A percentile compares a stretch with the other conserved stretches of the same genome.
Evolutionary conservation across 1,140 invertebrate species (phyloP).

Genomic region (Macrobrachium nipponense): DNA sequence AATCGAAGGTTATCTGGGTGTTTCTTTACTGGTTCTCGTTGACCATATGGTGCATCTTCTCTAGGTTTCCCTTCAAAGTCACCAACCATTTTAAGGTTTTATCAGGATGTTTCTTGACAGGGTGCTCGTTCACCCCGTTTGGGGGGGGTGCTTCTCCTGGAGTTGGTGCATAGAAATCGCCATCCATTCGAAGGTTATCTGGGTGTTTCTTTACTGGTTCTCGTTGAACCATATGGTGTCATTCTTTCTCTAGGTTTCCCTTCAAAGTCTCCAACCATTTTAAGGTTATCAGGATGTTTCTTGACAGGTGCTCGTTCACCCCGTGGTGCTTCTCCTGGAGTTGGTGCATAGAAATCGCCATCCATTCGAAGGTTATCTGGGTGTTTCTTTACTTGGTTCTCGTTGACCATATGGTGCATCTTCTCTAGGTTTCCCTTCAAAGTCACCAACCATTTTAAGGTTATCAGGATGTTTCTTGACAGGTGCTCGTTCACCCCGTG

Average conservation of each 20-base stretch:
- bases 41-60: neutral
- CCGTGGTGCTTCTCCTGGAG: constrained; percentile 2
- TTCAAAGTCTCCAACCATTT: constrained; percentile 33
- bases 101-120: constrained; percentile 66
- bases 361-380: constrained; percentile 63
- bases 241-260: constrained; percentile 4
- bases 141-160: neutral
- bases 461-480: too few species aligned
- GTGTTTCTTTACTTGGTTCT: constrained; percentile 54
- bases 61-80: constrained; percentile 65
- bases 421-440: constrained; percentile 1
- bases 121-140: constrained; percentile 1
- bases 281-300: constrained; percentile 74
- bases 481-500: too few species aligned
- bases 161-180: neutral
- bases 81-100: constrained; percentile 73
- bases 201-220: constrained; percentile 12
- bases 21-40: neutral
- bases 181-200: neutral
- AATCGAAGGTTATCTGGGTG: too few species aligned
- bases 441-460: too few species aligned
- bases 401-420: constrained; percentile 46
- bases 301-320: constrained; percentile 46
- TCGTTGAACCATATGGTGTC: neutral
- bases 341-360: constrained; percentile 14